Evolutionary conservation across 2,797 vertebrate species (phyloP).

Genomic region (Yasuhikotakia modesta): DNA sequence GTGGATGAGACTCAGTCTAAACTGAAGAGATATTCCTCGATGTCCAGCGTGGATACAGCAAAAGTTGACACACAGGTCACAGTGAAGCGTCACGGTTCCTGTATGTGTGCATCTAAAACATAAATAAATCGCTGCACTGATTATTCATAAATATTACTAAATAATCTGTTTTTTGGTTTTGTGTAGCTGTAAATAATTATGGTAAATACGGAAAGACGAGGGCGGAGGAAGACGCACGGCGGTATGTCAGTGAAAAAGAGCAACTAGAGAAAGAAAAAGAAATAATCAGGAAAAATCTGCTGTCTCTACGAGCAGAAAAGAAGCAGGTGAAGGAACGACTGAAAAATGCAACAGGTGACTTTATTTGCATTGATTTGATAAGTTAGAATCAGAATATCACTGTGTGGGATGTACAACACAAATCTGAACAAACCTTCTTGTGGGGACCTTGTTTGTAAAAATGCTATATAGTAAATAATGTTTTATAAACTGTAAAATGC

Average conservation of each 20-base stretch:
- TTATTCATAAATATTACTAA: neutral
- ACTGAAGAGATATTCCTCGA: slow-evolving; percentile 89
- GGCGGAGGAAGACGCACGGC: slow-evolving; percentile 91
- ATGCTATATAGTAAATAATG: too few species aligned
- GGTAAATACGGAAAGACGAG: slow-evolving; percentile 92
- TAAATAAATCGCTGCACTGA: neutral
- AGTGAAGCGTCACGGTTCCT: slow-evolving; percentile 90
- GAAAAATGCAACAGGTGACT: slow-evolving; percentile 80
- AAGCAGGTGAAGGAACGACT: slow-evolving; percentile 84
- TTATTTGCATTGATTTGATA: neutral
- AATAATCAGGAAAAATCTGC: slow-evolving; percentile 80
- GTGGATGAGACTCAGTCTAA: slow-evolving; percentile 72
- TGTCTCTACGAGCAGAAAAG: slow-evolving; percentile 84
- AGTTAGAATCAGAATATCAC: neutral
- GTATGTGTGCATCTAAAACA: slow-evolving; percentile 70
- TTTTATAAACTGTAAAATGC: too few species aligned
- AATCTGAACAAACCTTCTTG: too few species aligned
- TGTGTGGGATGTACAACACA: too few species aligned
- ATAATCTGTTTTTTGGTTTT: neutral
- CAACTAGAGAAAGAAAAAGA: slow-evolving; percentile 91
- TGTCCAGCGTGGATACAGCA: slow-evolving; percentile 88
- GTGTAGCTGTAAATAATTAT: slow-evolving; percentile 88
- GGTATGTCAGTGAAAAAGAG: slow-evolving; percentile 89
- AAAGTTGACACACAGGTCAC: slow-evolving; percentile 84
- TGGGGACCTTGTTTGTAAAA: too few species aligned